Conservation (phyloP, 1,140 invertebrate species). For the Wasmannia auropunctata region DNA sequence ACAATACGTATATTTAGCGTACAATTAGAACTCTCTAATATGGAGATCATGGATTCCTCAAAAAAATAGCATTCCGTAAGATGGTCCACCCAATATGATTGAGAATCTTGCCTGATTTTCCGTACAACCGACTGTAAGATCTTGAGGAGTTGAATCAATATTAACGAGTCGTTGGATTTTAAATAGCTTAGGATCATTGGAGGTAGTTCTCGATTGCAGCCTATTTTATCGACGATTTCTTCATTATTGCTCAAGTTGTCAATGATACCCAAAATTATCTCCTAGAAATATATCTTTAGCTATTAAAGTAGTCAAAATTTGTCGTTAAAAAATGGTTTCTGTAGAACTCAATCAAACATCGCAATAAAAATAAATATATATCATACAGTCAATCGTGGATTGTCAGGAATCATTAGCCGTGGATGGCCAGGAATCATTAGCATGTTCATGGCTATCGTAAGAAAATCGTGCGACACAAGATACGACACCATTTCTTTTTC, state of each 20-base stretch:
- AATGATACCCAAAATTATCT: constrained; percentile 91
- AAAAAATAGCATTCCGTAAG: constrained; percentile 85
- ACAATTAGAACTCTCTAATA: constrained; percentile 89
- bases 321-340: no score
- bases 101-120: constrained; percentile 83
- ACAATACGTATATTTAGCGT: constrained; percentile 60
- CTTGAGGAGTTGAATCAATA: constrained; percentile 89
- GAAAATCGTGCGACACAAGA: constrained; percentile 88
- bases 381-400: constrained; percentile 86
- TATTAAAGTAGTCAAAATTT: background rate
- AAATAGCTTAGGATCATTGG: constrained; percentile 86
- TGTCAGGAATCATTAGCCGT: constrained; percentile 82
- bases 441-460: constrained; percentile 86
- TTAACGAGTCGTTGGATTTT: constrained; percentile 87
- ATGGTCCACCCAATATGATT: constrained; percentile 84
- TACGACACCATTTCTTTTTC: constrained; percentile 90
- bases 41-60: constrained; percentile 87
- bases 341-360: background rate
- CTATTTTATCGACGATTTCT: constrained; percentile 82
- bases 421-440: no score
- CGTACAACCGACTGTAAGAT: constrained; percentile 87
- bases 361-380: constrained; percentile 20
- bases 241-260: constrained; percentile 89
- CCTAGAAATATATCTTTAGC: constrained; percentile 80
- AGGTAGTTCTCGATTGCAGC: constrained; percentile 82